Conservation (phyloP, 2,797 vertebrate species). For the Lacerta agilis region DNA sequence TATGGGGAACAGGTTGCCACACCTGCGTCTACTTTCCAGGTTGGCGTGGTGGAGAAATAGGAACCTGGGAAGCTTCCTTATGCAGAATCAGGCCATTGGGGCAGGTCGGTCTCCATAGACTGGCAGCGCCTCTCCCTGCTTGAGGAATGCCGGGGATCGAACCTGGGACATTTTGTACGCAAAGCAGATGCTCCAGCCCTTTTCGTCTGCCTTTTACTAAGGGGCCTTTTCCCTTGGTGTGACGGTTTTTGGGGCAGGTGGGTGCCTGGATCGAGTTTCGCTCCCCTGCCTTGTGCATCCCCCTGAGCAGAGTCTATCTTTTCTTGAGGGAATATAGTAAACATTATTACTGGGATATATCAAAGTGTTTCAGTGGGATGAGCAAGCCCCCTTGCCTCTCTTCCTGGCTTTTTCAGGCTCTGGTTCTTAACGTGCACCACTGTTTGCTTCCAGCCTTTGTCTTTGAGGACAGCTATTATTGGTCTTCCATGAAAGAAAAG, state of each 20-base stretch:
- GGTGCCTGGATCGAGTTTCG: background rate
- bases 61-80: no score
- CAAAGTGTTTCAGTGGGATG: background rate
- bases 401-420: background rate
- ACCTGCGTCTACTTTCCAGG: background rate
- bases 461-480: background rate
- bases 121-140: no score
- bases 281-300: background rate
- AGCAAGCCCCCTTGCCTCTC: background rate
- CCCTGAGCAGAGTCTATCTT: background rate
- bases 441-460: background rate
- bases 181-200: background rate
- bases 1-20: background rate
- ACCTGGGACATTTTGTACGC: no score
- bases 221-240: background rate
- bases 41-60: no score
- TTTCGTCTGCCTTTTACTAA: background rate
- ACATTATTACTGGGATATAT: background rate
- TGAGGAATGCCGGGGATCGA: no score
- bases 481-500: background rate
- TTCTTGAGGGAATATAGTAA: background rate
- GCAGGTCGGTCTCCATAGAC: no score
- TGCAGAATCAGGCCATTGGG: no score
- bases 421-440: background rate
- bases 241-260: no score